Evolutionary conservation across 2,888 invertebrate genomes (phyloP).

Genomic region (Morpho achilles): DNA sequence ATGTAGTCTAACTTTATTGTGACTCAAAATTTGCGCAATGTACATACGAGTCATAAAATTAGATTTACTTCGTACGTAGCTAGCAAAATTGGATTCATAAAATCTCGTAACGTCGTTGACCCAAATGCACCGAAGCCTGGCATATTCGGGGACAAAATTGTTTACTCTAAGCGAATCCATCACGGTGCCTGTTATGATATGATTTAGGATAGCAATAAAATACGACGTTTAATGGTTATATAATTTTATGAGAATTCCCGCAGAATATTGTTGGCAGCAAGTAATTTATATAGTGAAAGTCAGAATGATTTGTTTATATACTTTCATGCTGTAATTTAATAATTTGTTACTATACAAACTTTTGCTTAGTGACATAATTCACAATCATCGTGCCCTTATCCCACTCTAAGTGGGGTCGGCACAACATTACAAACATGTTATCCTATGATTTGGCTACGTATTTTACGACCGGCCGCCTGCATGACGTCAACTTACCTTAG

Average conservation of each 20-base stretch:
- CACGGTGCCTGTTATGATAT: constrained; percentile 1
- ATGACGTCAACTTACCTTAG: no score
- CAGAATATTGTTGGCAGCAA: not conserved
- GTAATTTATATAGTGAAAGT: constrained; percentile 1
- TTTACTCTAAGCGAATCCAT: constrained; percentile 3
- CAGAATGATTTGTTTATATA: constrained; percentile 1
- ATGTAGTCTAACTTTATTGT: no score
- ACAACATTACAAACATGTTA: no score
- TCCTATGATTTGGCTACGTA: no score
- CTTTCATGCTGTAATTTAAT: constrained; percentile 1
- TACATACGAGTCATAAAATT: no score
- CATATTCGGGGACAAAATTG: constrained; percentile 7
- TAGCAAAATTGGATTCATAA: constrained; percentile 11
- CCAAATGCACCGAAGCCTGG: constrained; percentile 8
- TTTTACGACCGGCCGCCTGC: no score
- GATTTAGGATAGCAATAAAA: constrained; percentile 8
- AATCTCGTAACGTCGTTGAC: constrained; percentile 11
- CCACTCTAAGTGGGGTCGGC: no score
- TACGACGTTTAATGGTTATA: not conserved
- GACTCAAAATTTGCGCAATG: no score
- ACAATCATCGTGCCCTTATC: no score
- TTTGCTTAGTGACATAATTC: no score
- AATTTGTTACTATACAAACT: not conserved
- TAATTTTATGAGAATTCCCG: not conserved
- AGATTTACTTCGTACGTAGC: constrained; percentile 5